Percentiles rank a stretch among this genome's conserved stretches.
These are phyloP conservation scores for Alviniconcha marisindica DNA, from an alignment of 1,140 invertebrate genomes.

Conservation along the genomic window DNA sequence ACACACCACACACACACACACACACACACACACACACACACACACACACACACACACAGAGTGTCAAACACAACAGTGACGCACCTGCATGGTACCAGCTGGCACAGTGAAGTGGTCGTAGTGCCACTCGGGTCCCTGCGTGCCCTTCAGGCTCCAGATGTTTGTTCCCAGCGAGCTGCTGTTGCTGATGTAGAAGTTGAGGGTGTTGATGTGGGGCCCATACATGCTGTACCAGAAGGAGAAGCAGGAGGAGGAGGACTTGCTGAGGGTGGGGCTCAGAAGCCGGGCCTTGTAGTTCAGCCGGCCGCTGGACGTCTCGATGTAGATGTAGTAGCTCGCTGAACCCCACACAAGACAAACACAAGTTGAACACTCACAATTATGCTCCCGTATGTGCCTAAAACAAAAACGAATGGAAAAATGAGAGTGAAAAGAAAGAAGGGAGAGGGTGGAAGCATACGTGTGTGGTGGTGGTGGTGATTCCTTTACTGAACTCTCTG, in stretches of 20 bases:
- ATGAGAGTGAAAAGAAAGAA: too few relatives aligned
- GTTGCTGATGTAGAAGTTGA: conserved; percentile 61
- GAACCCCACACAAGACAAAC: neutral
- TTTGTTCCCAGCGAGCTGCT: conserved; percentile 26
- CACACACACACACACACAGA: neutral
- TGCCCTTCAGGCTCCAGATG: conserved; percentile 37
- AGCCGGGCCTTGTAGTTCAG: conserved; percentile 85
- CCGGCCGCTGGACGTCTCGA: conserved; percentile 83
- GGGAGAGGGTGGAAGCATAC: too few relatives aligned
- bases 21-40: neutral
- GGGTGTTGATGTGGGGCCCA: conserved; percentile 59
- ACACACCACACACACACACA: neutral
- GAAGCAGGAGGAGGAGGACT: conserved; percentile 55
- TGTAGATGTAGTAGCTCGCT: conserved; percentile 85
- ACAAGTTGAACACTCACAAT: too few relatives aligned
- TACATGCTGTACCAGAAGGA: conserved; percentile 71
- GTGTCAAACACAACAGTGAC: neutral
- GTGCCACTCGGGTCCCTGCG: conserved; percentile 60
- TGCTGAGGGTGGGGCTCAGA: conserved; percentile 61
- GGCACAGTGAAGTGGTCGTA: conserved; percentile 48
- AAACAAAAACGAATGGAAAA: too few relatives aligned
- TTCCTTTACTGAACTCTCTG: too few relatives aligned
- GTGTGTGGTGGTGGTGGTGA: too few relatives aligned
- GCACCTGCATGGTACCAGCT: conserved; percentile 7
- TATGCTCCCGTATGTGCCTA: too few relatives aligned